Conservation (phyloP, 2,113 vertebrate genomes). For the Engraulis encrasicolus region DNA sequence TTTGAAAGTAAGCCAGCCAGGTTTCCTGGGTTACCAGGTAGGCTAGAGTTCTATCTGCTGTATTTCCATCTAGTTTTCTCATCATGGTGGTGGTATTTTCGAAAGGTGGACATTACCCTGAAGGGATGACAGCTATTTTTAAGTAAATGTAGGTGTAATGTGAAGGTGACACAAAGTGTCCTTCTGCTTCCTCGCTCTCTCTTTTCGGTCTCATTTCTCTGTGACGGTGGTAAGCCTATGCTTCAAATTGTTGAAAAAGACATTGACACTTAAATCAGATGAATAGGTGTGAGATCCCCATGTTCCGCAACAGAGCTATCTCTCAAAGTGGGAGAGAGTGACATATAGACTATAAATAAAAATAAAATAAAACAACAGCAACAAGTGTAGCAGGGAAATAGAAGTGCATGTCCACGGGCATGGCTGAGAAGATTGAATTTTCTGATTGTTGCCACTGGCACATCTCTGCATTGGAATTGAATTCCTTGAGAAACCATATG, state of each 20-base stretch:
- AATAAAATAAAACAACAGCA: neutral
- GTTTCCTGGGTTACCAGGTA: neutral
- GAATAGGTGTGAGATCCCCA: neutral
- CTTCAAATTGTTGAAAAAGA: neutral
- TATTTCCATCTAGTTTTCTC: neutral
- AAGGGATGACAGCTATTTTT: no score
- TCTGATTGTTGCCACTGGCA: neutral
- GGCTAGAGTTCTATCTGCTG: neutral
- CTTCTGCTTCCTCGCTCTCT: neutral
- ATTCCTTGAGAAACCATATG: neutral
- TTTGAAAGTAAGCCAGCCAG: no score
- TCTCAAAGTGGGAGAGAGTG: neutral
- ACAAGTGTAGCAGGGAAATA: neutral
- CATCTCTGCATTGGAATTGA: neutral
- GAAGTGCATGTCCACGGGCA: neutral
- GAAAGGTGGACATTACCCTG: no score
- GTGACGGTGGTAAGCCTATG: no score
- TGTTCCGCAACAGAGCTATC: neutral
- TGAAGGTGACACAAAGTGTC: neutral
- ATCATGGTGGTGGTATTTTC: neutral
- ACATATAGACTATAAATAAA: neutral
- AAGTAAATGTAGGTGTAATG: neutral
- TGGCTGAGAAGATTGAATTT: neutral
- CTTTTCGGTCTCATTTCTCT: neutral
- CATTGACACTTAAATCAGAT: neutral